Conservation (phyloP, 2,888 invertebrate species). For the Galerucella pusilla region DNA sequence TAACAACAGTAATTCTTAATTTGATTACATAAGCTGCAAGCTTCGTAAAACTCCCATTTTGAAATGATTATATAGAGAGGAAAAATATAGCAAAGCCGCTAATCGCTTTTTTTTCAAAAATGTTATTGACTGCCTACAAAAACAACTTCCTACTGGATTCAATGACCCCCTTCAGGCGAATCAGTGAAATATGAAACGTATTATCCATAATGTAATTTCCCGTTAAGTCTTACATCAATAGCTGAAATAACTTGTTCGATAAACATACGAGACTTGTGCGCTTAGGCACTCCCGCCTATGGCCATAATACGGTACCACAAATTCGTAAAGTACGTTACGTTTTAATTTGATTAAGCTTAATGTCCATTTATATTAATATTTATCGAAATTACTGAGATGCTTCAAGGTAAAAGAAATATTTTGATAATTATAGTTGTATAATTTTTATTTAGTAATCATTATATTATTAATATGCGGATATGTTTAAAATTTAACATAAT, state of each 20-base stretch:
- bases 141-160: conserved; percentile 57
- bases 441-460: not conserved
- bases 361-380: not conserved
- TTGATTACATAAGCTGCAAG: conserved; percentile 20
- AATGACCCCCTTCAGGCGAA: conserved; percentile 56
- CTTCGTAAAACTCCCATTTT: conserved; percentile 27
- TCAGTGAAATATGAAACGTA: conserved; percentile 50
- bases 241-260: conserved; percentile 35
- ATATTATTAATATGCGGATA: not conserved
- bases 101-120: conserved; percentile 40
- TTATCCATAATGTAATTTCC: conserved; percentile 49
- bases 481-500: not conserved
- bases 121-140: conserved; percentile 50
- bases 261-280: conserved; percentile 24
- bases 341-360: not conserved
- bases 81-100: conserved; percentile 22
- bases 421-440: not conserved
- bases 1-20: conserved; percentile 22
- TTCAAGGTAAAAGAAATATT: not conserved
- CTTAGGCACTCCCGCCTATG: conserved; percentile 21
- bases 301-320: conserved; percentile 26
- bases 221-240: conserved; percentile 47
- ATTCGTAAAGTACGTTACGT: conserved; percentile 1
- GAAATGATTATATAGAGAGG: conserved; percentile 32
- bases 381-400: not conserved